Base-by-base conservation (phyloP, 2,888 invertebrate species). In the Leptopilina myrica region DNA sequence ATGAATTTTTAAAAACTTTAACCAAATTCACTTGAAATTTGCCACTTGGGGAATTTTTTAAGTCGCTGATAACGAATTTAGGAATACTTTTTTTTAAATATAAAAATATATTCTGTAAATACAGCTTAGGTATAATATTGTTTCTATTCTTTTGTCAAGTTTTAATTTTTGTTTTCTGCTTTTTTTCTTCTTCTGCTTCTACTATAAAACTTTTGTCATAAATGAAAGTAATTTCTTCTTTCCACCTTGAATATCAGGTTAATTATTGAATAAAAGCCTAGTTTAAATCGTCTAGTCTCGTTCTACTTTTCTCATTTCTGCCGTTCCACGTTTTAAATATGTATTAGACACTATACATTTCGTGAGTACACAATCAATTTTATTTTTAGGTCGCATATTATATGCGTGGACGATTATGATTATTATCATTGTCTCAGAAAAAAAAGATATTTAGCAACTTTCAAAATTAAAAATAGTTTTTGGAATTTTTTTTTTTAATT, bases 241-340 rank as follows among this genome's bases (percentile, higher is more conserved):
- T 73, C 33, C 40, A 56, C 73, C 56, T 40, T 73, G 73, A 56
- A 73, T 73, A 33, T 26, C 9, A 26, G 53, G 14, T 73, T 33
- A 33, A 73, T 73, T 73, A 73, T 73, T 73, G 56, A 73, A 73
- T 33, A 56, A 56, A 43, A 73, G 56, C 73, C 56, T 73, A 73
- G 53, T 73, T 73, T 40, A 56, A 73, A 73, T 33, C 73, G 56
- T 53, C 56, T 33, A 40, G 73, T 56, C 33, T 33, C 73, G 73
- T n/a, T 56, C 56, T 26, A 73, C 73, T 73, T 73, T 73, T 33
- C 73, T 56, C 15, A 9, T 73, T 33, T 73, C 56, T 73, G 33
- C 73, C 33, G 56, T 73, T 53, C 33, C 33, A 73, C 26, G 53
- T 56, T 73, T 69, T 73, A 73, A 73, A 56, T 73, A 73, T 73